Base-by-base conservation (phyloP, 2,888 invertebrate genomes). In the Folsomia candida region DNA sequence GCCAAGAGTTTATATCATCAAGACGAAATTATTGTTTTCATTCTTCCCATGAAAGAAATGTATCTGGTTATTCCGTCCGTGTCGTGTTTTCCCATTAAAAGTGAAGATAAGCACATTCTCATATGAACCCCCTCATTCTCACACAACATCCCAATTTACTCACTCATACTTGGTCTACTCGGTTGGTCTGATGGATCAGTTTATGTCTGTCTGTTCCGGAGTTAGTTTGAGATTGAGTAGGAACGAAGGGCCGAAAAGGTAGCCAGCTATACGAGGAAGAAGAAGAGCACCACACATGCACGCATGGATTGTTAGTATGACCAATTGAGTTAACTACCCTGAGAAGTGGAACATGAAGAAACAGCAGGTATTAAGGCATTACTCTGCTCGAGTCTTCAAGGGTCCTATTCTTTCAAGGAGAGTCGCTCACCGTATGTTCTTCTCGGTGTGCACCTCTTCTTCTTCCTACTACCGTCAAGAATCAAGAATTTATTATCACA, bases 241-340 rank as follows among this genome's bases (percentile, higher is more conserved):
- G 37, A 37, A 37, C 4, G 4, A 37, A 22, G n/a, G 57, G 6
- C 6, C n/a, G 57, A 57, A 57, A 57, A 6, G 57, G n/a, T 57
- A 6, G 57, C 20, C 4, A 57, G 9, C 4, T 57, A 22, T 57
- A n/a, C 57, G n/a, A 6, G n/a, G 57, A 57, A 9, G 57, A 20
- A 37, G 37, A 37, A 9, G 37, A 37, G 37, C 37, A n/a, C n/a
- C n/a, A n/a, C n/a, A n/a, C n/a, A n/a, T n/a, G n/a, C n/a, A n/a
- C n/a, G n/a, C n/a, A n/a, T n/a, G n/a, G n/a, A n/a, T n/a, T n/a
- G n/a, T 20, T 6, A 22, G 59, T 26, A 59, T 59, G 59, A 59
- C 59, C 59, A 59, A 59, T 59, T 59, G 59, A 26, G 59, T 59
- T 59, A 59, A 59, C 59, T 25, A 25, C 9, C 27, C 6, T 11